Evolutionary conservation across 2,113 vertebrate genomes (phyloP).

Genomic region (Eublepharis macularius): DNA sequence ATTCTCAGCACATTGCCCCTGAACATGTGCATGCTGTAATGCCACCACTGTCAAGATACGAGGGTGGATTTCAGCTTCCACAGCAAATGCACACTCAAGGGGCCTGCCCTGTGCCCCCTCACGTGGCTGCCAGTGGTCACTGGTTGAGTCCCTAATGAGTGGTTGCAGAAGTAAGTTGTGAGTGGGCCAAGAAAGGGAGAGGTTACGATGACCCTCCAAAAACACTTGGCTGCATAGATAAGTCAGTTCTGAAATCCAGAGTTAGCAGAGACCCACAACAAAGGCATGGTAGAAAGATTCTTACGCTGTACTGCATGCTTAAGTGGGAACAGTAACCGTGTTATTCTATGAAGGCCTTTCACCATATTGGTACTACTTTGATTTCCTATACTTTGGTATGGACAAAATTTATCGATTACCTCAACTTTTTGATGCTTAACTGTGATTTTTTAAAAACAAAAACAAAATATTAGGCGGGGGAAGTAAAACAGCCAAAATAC

Average conservation of each 20-base stretch:
- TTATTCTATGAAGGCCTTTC: conserved; percentile 81
- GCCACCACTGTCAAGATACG: fast-evolving
- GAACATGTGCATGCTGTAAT: fast-evolving
- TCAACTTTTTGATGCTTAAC: conserved; percentile 78
- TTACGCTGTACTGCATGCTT: conserved; percentile 65
- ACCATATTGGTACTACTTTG: conserved; percentile 84
- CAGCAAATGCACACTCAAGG: not conserved
- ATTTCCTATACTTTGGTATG: conserved; percentile 69
- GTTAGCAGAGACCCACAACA: conserved; percentile 40
- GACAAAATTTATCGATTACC: conserved; percentile 79
- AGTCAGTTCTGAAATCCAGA: conserved; percentile 65
- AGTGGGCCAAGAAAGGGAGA: not conserved
- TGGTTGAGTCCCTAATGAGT: too few species aligned
- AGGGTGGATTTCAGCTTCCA: not conserved
- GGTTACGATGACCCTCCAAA: not conserved
- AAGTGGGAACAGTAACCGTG: conserved; percentile 60
- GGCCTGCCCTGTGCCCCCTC: too few species aligned
- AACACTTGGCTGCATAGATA: conserved; percentile 46
- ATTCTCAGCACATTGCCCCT: not conserved
- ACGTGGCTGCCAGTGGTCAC: too few species aligned
- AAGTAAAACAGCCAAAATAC: conserved; percentile 63
- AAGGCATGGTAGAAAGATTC: conserved; percentile 43
- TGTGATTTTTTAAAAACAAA: conserved; percentile 76
- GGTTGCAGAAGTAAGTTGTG: not conserved
- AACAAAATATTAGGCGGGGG: not conserved